These are phyloP conservation scores for Tetragonula carbonaria DNA, from an alignment of 2,888 invertebrate species.

Conservation along the genomic window DNA sequence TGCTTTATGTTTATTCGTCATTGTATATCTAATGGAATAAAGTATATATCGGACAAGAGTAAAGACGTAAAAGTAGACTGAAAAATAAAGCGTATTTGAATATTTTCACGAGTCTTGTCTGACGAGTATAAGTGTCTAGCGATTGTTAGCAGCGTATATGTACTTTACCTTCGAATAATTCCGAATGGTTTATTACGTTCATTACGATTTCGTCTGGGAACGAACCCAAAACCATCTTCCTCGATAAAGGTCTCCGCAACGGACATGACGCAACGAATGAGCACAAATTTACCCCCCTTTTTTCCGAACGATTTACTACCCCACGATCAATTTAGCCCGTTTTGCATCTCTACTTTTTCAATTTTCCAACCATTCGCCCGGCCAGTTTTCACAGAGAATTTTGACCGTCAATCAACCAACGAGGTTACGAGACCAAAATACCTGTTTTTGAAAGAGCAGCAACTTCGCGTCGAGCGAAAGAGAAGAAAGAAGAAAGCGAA, in stretches of 20 bases:
- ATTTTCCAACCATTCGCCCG: constrained; percentile 5
- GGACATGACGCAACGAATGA: constrained; percentile 58
- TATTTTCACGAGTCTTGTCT: not conserved
- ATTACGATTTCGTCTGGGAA: constrained; percentile 49
- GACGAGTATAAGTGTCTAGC: not conserved
- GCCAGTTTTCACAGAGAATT: constrained; percentile 23
- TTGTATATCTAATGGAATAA: constrained; percentile 81
- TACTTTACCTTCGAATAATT: constrained; percentile 71
- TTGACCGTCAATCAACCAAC: constrained; percentile 10
- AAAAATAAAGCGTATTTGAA: not conserved
- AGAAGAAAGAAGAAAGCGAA: not conserved
- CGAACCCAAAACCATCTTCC: constrained; percentile 77
- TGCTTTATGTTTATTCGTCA: constrained; percentile 83
- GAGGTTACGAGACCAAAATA: constrained; percentile 26
- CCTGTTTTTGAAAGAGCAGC: constrained; percentile 4
- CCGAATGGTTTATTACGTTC: constrained; percentile 43
- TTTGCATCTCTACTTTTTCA: not conserved
- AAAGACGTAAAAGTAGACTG: too few relatives aligned
- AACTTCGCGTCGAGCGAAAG: constrained; percentile 31
- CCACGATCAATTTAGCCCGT: constrained; percentile 22
- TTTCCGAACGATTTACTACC: not conserved
- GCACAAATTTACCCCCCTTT: constrained; percentile 4
- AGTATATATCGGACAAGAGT: too few relatives aligned
- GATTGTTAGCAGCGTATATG: not conserved
- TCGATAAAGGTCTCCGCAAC: constrained; percentile 61